A percentile compares a stretch with the other conserved stretches of the same genome.
Evolutionary conservation across 2,113 vertebrate species (phyloP).

Genomic region (Madoqua kirkii): DNA sequence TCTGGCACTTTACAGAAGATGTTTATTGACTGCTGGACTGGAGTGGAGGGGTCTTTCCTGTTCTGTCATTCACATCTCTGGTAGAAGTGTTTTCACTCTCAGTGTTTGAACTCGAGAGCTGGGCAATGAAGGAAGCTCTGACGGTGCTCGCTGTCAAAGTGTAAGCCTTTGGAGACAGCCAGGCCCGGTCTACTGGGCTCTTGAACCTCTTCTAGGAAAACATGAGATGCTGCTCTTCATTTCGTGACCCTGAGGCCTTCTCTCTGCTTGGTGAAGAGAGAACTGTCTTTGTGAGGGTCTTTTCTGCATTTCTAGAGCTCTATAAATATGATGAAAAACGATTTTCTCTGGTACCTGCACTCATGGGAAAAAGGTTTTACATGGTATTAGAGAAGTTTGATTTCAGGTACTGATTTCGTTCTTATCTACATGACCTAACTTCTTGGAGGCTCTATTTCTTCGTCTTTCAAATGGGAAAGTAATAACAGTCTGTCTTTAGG

Average conservation of each 20-base stretch:
- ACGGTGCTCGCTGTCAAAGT: not conserved
- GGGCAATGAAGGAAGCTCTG: not conserved
- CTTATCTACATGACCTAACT: not conserved
- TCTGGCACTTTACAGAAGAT: not conserved
- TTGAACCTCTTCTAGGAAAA: not conserved
- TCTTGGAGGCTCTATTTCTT: not conserved
- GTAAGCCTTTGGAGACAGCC: not conserved
- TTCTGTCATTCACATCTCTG: not conserved
- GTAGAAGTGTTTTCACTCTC: not conserved
- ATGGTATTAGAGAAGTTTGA: not conserved
- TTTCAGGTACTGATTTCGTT: not conserved
- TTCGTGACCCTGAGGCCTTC: not conserved
- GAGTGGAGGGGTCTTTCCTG: not conserved
- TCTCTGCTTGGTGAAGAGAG: not conserved
- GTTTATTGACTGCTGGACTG: not conserved
- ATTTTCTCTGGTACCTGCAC: not conserved
- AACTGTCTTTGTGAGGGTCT: not conserved
- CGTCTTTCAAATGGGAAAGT: not conserved
- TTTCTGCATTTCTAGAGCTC: not conserved
- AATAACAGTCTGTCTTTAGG: not conserved
- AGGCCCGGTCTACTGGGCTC: not conserved
- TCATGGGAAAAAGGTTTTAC: not conserved
- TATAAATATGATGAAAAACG: not conserved
- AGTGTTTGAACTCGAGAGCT: not conserved
- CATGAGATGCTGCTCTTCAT: accelerated